Base-by-base conservation (phyloP, 2,797 vertebrate species). In the Epinephelus coioides region DNA sequence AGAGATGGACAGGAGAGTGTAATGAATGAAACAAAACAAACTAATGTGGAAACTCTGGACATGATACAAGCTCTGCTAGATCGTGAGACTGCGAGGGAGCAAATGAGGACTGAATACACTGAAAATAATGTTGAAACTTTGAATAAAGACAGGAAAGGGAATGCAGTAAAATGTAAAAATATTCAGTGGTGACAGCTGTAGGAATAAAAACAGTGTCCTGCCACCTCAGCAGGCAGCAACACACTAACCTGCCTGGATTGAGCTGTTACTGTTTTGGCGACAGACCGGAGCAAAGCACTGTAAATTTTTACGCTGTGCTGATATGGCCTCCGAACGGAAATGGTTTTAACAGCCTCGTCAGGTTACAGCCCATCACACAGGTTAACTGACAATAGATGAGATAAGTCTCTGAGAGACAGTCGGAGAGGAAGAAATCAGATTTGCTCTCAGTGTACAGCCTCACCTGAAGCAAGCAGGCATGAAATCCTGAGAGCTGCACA, bases 401-500 rank as follows among this genome's bases (percentile, higher is more conserved):
- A 68, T 27, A 30, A 46, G 59, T 73, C 34, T 72, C 54, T 54
- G 73, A 21, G 34, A 55, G 49, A 46, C 34, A 11, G 40, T 34
- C 2, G n/a, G 49, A 59, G 64, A 53, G 64, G 74, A 21, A 46
- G 59, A 77, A 79, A 84, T 86, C 73, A 25, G 69, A 80, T 82
- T 76, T 75, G 63, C 68, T 83, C 56, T 55, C 15, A 6, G 68
- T 34, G 64, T 60, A 43, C 47, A 68, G 65, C 68, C 63, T 81
- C 63, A 82, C 68, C 56, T 68, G 25, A 86, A 66, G 51, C 75
- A 54, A 72, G n/a, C 49, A 60, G 76, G 56, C 81, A 21, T 88
- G 71, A 83, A 79, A 86, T 77, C 66, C 79, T 49, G 66, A 57
- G 78, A 69, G 68, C 40, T 8, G 14, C 46, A 8, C 49, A 49